Conservation (phyloP, 1,140 invertebrate species). For the Ips typographus region DNA sequence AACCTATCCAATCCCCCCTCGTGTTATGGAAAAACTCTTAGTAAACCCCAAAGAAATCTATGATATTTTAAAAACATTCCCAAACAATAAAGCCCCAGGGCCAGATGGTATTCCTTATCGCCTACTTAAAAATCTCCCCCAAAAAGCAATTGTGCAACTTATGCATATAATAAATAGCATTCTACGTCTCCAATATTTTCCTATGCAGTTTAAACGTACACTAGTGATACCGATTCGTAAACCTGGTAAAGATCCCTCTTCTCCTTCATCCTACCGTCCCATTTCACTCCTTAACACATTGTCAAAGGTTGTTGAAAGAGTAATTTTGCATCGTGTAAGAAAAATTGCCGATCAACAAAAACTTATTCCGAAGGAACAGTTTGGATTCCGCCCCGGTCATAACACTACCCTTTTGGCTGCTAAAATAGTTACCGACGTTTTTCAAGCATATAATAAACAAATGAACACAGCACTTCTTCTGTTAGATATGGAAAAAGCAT, state of each 20-base stretch:
- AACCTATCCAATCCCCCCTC: not conserved
- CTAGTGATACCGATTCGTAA: conserved; percentile 47
- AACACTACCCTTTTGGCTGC: conserved; percentile 37
- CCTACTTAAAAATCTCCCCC: conserved; percentile 42
- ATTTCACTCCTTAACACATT: conserved; percentile 47
- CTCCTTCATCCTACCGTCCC: conserved; percentile 44
- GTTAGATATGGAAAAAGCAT: conserved; percentile 48
- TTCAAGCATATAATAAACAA: conserved; percentile 19
- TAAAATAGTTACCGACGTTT: conserved; percentile 16
- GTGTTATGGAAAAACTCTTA: not conserved
- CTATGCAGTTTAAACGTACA: conserved; percentile 42
- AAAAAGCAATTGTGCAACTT: conserved; percentile 32
- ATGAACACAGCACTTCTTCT: conserved; percentile 38
- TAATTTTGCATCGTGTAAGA: conserved; percentile 20
- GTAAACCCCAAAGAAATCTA: not conserved
- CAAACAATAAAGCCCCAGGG: conserved; percentile 44
- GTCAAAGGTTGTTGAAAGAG: conserved; percentile 47
- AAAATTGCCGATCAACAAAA: not conserved
- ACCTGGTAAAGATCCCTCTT: conserved; percentile 42
- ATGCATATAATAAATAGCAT: conserved; percentile 43
- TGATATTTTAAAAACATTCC: not conserved
- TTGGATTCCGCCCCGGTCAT: conserved; percentile 32
- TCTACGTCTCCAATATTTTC: conserved; percentile 39
- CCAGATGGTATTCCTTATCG: conserved; percentile 41
- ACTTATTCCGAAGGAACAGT: conserved; percentile 42